Conservation (phyloP, 2,888 invertebrate species). For the Tholera decimalis region DNA sequence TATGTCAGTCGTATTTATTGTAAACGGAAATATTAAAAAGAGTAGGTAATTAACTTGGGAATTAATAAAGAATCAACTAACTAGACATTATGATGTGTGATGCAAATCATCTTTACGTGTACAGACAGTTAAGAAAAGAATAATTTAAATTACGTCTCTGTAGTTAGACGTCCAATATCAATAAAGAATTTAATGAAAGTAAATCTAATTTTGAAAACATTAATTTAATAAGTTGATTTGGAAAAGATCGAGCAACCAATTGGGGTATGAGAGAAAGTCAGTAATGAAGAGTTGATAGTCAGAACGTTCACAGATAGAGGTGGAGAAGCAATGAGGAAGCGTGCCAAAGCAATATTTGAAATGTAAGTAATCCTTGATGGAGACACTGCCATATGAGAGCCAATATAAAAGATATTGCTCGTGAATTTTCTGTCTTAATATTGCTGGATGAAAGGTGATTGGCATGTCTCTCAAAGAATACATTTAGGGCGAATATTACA, state of each 20-base stretch:
- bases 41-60: too few species aligned
- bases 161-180: slow-evolving; percentile 20
- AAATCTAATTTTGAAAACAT: slow-evolving; percentile 38
- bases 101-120: slow-evolving; percentile 38
- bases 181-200: slow-evolving; percentile 34
- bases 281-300: slow-evolving; percentile 54
- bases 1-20: too few species aligned
- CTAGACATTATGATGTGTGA: slow-evolving; percentile 4
- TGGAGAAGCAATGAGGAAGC: slow-evolving; percentile 77
- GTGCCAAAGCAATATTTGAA: slow-evolving; percentile 75
- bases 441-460: neutral
- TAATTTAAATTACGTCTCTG: neutral
- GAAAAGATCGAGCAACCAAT: slow-evolving; percentile 66
- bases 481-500: slow-evolving; percentile 40
- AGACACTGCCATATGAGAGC: slow-evolving; percentile 13
- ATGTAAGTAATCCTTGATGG: slow-evolving; percentile 52
- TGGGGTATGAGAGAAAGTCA: slow-evolving; percentile 62
- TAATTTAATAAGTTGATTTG: slow-evolving; percentile 62
- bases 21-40: too few species aligned
- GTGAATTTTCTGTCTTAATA: neutral
- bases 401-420: neutral
- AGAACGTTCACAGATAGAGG: slow-evolving; percentile 47
- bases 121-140: neutral
- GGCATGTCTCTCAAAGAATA: slow-evolving; percentile 50
- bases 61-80: neutral